Base-by-base conservation (phyloP, 1,140 invertebrate genomes). In the Ladona fulva region DNA sequence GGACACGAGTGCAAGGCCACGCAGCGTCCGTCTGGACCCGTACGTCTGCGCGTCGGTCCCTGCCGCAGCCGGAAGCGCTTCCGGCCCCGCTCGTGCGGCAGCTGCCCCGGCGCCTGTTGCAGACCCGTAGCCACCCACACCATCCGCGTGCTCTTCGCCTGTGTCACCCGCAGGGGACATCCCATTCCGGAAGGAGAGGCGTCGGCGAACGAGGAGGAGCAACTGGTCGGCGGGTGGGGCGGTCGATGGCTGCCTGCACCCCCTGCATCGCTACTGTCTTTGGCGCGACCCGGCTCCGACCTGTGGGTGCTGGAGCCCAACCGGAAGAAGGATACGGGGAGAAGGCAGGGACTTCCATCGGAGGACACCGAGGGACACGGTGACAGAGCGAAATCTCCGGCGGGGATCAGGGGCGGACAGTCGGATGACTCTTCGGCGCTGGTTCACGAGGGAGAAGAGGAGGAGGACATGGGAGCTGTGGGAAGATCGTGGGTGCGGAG, bases 1-100 rank as follows among this genome's bases (percentile, higher is more conserved):
- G 87, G 88, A 1, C 89, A 90, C 81, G 87, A 89, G 82, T 92
- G 91, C 83, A 89, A 90, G 76, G 89, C 89, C 12, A 90, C 90
- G 1, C 86, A 89, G 78, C 86, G 88, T n/a, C 81, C 86, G 24
- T 83, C 85, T 22, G 79, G 80, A 24, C 85, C 87, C 14, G 85
- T 89, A 0, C 85, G 87, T 59, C 85, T 92, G 12, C 85, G 86
- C 0, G 87, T 90, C 78, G 90, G 89, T 24, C 87, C 90, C 52
- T 92, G 91, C 82, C 82, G 87, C 1, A 91, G 90, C 81, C 86
- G 88, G 74, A 88, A 89, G 78, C 83, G 87, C 8, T 91, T 87
- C 84, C 86, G 88, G 25, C 89, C 90, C 0, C 91, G 90, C 81
- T 87, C 87, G 79, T 92, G 91, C 80, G 90, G 90, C 25, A 84